Conservation (phyloP, 1,140 invertebrate genomes). For the Hyphantria cunea region DNA sequence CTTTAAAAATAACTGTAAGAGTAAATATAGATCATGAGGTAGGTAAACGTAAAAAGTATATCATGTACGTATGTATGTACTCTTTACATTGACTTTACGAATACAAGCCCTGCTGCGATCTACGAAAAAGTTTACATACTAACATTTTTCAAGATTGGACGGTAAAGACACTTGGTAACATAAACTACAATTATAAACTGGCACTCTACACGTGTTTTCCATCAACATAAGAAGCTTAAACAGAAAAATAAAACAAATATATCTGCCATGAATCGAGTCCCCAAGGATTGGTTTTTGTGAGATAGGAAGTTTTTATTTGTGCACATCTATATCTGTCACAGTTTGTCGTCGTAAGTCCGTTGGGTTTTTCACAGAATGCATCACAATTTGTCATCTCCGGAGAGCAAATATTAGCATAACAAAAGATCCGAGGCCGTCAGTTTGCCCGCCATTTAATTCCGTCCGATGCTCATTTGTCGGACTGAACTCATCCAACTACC, state of each 20-base stretch:
- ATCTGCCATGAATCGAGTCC: background rate
- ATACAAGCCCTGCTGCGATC: constrained; percentile 1
- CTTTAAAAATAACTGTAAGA: too few relatives aligned
- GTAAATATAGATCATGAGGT: too few relatives aligned
- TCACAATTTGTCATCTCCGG: constrained; percentile 40
- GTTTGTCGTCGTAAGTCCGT: constrained; percentile 1
- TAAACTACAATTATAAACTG: background rate
- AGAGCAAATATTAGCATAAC: constrained; percentile 45
- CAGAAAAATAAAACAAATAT: background rate
- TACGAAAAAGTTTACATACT: background rate
- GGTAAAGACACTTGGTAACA: too few relatives aligned
- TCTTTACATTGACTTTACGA: background rate
- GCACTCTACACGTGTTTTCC: constrained; percentile 17
- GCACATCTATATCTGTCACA: constrained; percentile 25
- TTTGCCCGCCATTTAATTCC: constrained; percentile 43
- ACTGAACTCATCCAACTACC: constrained; percentile 38
- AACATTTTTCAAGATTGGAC: constrained; percentile 16
- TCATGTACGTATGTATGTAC: too few relatives aligned
- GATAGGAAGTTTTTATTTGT: constrained; percentile 23
- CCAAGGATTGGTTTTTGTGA: background rate
- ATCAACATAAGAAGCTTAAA: constrained; percentile 22
- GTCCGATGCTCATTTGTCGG: constrained; percentile 42
- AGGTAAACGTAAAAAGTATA: too few relatives aligned
- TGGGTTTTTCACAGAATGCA: constrained; percentile 32
- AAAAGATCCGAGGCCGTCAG: constrained; percentile 34